phyloP scores from a whole-genome alignment of 2,797 vertebrate genomes.

The Semotilus atromaculatus region DNA sequence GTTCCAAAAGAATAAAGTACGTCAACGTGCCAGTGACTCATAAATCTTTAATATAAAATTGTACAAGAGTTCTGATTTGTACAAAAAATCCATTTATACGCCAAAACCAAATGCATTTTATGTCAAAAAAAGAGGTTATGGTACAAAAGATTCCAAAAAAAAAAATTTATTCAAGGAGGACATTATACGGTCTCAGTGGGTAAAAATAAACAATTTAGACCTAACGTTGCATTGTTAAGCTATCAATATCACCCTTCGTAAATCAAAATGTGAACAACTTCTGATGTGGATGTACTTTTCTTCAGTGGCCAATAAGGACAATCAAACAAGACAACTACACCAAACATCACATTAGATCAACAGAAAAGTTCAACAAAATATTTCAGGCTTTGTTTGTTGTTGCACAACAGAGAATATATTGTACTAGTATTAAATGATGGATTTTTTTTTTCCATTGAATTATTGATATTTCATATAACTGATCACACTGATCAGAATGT shows the following conservation, averaged over 20 bases:
- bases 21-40: conserved; percentile 88
- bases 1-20: conserved; percentile 57
- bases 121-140: conserved; percentile 94
- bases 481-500: conserved; percentile 10
- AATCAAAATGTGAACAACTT: conserved; percentile 78
- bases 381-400: conserved; percentile 70
- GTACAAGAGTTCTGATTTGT: conserved; percentile 99
- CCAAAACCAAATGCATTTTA: conserved; percentile 99
- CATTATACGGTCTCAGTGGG: conserved; percentile 83
- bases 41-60: conserved; percentile 99
- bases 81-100: conserved; percentile 99
- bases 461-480: conserved; percentile 2
- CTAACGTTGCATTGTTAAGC: conserved; percentile 89
- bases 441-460: conserved; percentile 55
- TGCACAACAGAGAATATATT: conserved; percentile 63
- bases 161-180: conserved; percentile 72
- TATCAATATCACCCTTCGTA: conserved; percentile 82
- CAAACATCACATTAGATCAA: conserved; percentile 68
- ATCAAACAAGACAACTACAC: conserved; percentile 71
- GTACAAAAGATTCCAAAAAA: conserved; percentile 90
- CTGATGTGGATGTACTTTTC: conserved; percentile 72
- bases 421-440: conserved; percentile 11
- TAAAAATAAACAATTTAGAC: conserved; percentile 81
- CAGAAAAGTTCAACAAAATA: conserved; percentile 67
- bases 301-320: conserved; percentile 58